A percentile compares a stretch with the other conserved stretches of the same genome.
Conservation (phyloP, 2,113 vertebrate species). For the Acrocephalus kingi region DNA sequence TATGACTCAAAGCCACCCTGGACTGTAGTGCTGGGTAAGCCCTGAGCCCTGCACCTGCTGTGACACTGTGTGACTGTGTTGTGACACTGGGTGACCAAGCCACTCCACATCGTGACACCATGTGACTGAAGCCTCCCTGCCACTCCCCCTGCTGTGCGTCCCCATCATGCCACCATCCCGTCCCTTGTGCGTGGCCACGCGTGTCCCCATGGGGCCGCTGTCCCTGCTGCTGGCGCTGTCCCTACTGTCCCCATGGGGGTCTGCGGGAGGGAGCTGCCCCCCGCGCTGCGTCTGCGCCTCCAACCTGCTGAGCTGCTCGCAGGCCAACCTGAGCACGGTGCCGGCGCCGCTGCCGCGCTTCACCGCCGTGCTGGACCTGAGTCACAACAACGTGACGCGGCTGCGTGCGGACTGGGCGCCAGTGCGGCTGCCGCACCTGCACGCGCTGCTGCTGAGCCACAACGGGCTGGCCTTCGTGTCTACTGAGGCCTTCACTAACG, state of each 20-base stretch:
- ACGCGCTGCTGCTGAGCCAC: conserved; percentile 89
- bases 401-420: conserved; percentile 87
- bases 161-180: neutral
- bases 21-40: neutral
- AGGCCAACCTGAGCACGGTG: conserved; percentile 80
- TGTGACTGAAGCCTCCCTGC: neutral
- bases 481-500: conserved; percentile 85
- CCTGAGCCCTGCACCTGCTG: neutral
- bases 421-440: conserved; percentile 80
- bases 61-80: neutral
- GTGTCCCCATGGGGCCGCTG: neutral
- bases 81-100: neutral
- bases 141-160: accelerated
- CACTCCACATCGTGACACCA: neutral
- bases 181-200: neutral
- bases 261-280: conserved; percentile 78
- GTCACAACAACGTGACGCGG: conserved; percentile 85
- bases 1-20: neutral
- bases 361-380: conserved; percentile 87
- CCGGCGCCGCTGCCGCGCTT: conserved; percentile 83
- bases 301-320: conserved; percentile 95
- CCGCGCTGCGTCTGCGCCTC: conserved; percentile 90
- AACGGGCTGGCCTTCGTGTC: conserved; percentile 90
- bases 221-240: neutral
- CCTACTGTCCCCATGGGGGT: neutral